These are phyloP conservation scores for Anadara kagoshimensis DNA, from an alignment of 1,140 invertebrate genomes.

Conservation along the genomic window DNA sequence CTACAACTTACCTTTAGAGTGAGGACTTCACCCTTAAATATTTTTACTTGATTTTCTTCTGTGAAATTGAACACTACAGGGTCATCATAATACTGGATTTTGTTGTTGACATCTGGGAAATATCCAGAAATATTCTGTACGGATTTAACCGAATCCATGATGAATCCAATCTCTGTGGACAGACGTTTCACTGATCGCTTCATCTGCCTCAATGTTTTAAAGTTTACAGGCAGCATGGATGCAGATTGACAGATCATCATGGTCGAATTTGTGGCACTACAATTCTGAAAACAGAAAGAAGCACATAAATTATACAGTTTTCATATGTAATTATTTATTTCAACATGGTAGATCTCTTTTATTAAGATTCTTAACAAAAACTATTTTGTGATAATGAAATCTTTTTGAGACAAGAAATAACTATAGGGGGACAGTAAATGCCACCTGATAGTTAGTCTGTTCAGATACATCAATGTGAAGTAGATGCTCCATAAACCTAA, in stretches of 20 bases:
- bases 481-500: too few relatives aligned
- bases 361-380: background rate
- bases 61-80: conserved; percentile 92
- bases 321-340: too few relatives aligned
- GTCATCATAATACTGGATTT: conserved; percentile 92
- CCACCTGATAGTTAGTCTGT: too few relatives aligned
- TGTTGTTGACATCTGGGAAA: conserved; percentile 85
- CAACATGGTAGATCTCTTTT: background rate
- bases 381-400: background rate
- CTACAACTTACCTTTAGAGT: conserved; percentile 86
- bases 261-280: conserved; percentile 88
- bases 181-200: conserved; percentile 41
- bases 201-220: conserved; percentile 55
- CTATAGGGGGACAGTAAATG: too few relatives aligned
- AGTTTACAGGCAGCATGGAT: conserved; percentile 78
- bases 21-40: conserved; percentile 94
- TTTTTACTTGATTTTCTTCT: conserved; percentile 81
- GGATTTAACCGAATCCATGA: conserved; percentile 96
- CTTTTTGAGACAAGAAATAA: background rate
- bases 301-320: too few relatives aligned
- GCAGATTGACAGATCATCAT: conserved; percentile 97
- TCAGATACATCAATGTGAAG: too few relatives aligned
- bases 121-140: conserved; percentile 92
- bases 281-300: conserved; percentile 74
- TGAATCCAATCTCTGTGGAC: conserved; percentile 84